These are phyloP conservation scores for Trachelus iudaicus DNA, from an alignment of 2,888 invertebrate species.

Conservation along the genomic window DNA sequence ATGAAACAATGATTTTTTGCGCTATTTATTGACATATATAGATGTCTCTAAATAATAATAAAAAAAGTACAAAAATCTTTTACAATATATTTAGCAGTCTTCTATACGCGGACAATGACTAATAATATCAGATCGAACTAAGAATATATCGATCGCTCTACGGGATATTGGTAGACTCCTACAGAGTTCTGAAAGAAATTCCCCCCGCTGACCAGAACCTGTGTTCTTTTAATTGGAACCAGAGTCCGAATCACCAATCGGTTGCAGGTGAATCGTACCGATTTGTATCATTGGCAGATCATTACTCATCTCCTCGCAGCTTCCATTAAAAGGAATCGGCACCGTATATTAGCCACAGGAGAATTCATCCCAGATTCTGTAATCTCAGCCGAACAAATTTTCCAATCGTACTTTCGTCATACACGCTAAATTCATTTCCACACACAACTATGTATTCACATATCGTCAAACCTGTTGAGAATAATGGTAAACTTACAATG, in stretches of 20 bases:
- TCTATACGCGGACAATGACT: constrained; percentile 28
- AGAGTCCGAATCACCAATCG: constrained; percentile 56
- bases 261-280: constrained; percentile 61
- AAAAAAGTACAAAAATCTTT: neutral
- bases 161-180: constrained; percentile 40
- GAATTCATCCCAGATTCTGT: neutral
- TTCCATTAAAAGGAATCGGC: constrained; percentile 48
- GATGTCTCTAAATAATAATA: neutral
- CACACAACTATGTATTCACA: neutral
- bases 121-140: constrained; percentile 45
- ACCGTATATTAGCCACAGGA: constrained; percentile 26
- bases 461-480: neutral
- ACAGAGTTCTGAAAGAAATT: constrained; percentile 34
- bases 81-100: neutral
- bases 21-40: neutral
- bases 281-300: constrained; percentile 62
- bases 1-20: neutral
- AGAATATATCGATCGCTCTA: constrained; percentile 41
- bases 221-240: constrained; percentile 63
- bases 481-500: no score
- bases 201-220: constrained; percentile 57
- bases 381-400: neutral
- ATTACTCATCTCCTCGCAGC: constrained; percentile 53
- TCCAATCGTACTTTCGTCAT: neutral
- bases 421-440: neutral